Base-by-base conservation (phyloP, 2,113 vertebrate species). In the Ciconia boyciana region DNA sequence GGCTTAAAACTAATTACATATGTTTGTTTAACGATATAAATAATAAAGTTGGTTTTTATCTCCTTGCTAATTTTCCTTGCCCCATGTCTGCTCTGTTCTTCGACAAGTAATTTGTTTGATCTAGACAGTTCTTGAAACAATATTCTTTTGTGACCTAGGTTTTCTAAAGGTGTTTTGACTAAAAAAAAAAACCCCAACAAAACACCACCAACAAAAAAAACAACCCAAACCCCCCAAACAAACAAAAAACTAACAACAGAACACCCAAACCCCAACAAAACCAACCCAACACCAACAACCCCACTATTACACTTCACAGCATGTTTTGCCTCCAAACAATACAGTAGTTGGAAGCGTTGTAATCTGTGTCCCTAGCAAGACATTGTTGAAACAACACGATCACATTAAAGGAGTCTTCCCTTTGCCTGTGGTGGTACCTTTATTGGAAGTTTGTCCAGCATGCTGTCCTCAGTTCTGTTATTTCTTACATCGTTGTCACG, bases 331-430 rank as follows among this genome's bases (percentile, higher is more conserved):
- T 85, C 21, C 29, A 18, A 1, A 34, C 32, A 36, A 20, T 4
- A 0, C 19, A 26, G 51, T 3, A 8, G 7, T 39, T 62, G 16
- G 32, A 22, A 46, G 25, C 0, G 0, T 4, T 79, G 6, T 41
- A 6, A 15, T 55, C 44, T 64, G 2, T 64, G 36, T 61, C 72
- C 28, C 13, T 44, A 6, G 28, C 24, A 52, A 66, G 18, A 48
- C 4, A 2, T 46, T 68, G 4, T 17, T 29, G 52, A 32, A 90
- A 39, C 19, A 48, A 39, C 7, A 57, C 29, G 43, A 7, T 43
- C 11, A 7, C 18, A 16, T 34, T 60, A 15, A 48, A 93, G 61
- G 26, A 64, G 8, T 34, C 41, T 29, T 65, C 41, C 12, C 32
- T 28, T 11, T 48, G 52, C 31, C 41, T 48, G 13, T 5, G 13